phyloP scores from a whole-genome alignment of 2,888 invertebrate genomes.

The Esperia sulphurella region DNA sequence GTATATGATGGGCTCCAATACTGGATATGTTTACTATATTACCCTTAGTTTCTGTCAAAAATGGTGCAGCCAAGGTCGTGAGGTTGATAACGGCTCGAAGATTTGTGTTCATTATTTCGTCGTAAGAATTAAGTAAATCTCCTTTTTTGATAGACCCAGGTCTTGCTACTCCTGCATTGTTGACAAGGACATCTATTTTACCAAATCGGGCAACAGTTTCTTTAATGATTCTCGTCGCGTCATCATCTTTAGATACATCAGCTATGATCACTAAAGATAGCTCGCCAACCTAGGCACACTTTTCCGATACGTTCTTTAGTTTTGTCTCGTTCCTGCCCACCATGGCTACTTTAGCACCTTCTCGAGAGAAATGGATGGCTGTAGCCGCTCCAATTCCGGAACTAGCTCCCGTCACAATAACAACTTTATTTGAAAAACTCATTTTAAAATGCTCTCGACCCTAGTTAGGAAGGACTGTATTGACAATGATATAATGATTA shows the following conservation, averaged over 20 bases:
- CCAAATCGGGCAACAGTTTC: constrained; percentile 27
- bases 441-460: no score
- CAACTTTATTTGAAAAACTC: no score
- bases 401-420: no score
- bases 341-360: constrained; percentile 13
- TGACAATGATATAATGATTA: no score
- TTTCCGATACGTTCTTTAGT: constrained; percentile 20
- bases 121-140: constrained; percentile 25
- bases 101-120: constrained; percentile 26
- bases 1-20: not conserved
- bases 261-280: constrained; percentile 26
- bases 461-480: no score
- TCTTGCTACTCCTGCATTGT: constrained; percentile 31
- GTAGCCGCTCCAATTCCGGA: no score
- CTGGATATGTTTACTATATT: not conserved
- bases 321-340: constrained; percentile 30
- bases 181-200: constrained; percentile 36
- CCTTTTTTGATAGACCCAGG: constrained; percentile 16
- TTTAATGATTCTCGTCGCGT: constrained; percentile 19
- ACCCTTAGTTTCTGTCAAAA: constrained; percentile 17
- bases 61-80: constrained; percentile 25
- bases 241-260: constrained; percentile 31
- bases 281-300: constrained; percentile 13
- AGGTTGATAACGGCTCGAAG: constrained; percentile 24
- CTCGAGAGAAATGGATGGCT: no score